A percentile compares a stretch with the other conserved stretches of the same genome.
Evolutionary conservation across 2,888 invertebrate genomes (phyloP).

Genomic region (Agrotis clavis): DNA sequence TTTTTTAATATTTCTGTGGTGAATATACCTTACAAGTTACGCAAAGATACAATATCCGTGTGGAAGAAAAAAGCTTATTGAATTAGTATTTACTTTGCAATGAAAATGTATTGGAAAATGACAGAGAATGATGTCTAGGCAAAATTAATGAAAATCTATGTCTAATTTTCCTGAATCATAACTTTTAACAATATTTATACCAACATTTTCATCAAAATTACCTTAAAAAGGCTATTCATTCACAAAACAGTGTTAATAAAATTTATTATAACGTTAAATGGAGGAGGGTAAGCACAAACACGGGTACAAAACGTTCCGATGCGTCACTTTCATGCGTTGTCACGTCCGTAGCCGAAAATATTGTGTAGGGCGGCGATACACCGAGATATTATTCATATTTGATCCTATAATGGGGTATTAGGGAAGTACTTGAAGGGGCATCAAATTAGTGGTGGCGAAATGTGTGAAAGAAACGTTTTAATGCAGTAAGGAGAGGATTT

Average conservation of each 20-base stretch:
- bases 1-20: too few relatives aligned
- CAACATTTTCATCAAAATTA: slow-evolving; percentile 3
- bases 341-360: slow-evolving; percentile 66
- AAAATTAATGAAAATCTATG: background rate
- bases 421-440: slow-evolving; percentile 22
- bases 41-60: too few relatives aligned
- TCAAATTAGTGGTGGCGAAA: slow-evolving; percentile 4
- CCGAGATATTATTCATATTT: slow-evolving; percentile 58
- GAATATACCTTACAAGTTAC: too few relatives aligned
- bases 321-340: slow-evolving; percentile 68
- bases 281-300: slow-evolving; percentile 59
- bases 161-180: background rate
- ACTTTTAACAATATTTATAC: background rate
- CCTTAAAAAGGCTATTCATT: slow-evolving; percentile 30
- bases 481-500: background rate
- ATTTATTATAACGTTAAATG: slow-evolving; percentile 60
- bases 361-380: slow-evolving; percentile 52
- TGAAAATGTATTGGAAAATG: background rate
- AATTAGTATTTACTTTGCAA: background rate
- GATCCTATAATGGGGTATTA: slow-evolving; percentile 36
- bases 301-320: slow-evolving; percentile 59
- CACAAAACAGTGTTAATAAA: slow-evolving; percentile 43
- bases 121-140: too few relatives aligned
- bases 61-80: background rate
- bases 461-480: background rate